Evolutionary conservation across 2,888 invertebrate species (phyloP), one percentile per base, ranked within the genome.

Genomic region (Crossocerus cetratus): DNA sequence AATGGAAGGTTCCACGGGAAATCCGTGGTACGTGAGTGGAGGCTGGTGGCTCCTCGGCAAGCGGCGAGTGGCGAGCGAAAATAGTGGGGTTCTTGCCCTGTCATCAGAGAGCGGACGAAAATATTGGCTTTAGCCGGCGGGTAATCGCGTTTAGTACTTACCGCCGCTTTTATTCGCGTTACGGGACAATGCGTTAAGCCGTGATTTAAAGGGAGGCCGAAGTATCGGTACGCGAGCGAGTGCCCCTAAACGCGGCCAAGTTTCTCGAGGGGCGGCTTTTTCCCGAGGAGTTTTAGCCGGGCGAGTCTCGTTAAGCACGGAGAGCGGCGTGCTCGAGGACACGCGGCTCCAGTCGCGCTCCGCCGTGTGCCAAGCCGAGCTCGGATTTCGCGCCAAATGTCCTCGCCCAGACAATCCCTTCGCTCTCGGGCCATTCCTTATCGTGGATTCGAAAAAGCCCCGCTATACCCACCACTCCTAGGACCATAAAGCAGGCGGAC

Each of bases 301-400:
- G 72, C 79, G 74, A 77, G 58, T 54, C 77, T 81, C 77, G 82
- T 82, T 80, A 76, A 77, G 80, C 82, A 72, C 80, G 76, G 77
- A 69, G 61, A 61, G 61, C 55, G 56, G 63, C 49, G 49, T 14
- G n/a, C 64, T 69, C 20, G 72, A 65, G 67, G 65, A 43, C 61
- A 69, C 68, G 65, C 62, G 49, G 16, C 53, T 54, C 70, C 78
- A 32, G 32, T 70, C 72, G 71, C 72, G 70, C 62, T 77, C 60
- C 64, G 21, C 60, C n/a, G n/a, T n/a, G n/a, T 74, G 79, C 69
- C 69, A 81, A 75, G 68, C 74, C 71, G 72, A 70, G 67, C 68
- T 79, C 63, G 82, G 75, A 79, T 79, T 81, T 79, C 82, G 81
- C 81, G 77, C 73, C 73, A 77, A 79, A 81, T 65, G 66, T 54